These are phyloP conservation scores for Erithacus rubecula DNA, from an alignment of 2,797 vertebrate species.

Conservation along the genomic window DNA sequence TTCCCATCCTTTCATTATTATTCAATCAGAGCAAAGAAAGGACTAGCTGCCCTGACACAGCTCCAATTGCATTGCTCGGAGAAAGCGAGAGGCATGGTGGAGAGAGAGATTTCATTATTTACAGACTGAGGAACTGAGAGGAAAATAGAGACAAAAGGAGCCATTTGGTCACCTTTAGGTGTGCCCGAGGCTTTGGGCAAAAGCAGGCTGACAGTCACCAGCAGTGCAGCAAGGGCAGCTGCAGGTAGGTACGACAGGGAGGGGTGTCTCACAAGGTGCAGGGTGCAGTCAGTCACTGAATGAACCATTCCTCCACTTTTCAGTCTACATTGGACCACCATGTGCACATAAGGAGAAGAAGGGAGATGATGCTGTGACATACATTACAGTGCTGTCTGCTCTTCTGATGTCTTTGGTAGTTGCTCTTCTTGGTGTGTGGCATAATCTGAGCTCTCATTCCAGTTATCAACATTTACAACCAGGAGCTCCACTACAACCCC, in stretches of 20 bases:
- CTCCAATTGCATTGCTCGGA: slow-evolving; percentile 73
- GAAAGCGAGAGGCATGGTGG: slow-evolving; percentile 22
- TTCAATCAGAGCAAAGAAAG: slow-evolving; percentile 62
- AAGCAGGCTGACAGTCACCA: slow-evolving; percentile 43
- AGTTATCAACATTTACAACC: not conserved
- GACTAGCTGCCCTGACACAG: slow-evolving; percentile 71
- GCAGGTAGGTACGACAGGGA: not conserved
- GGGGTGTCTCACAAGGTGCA: slow-evolving; percentile 24
- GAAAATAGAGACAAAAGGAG: slow-evolving; percentile 57
- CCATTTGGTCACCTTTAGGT: slow-evolving; percentile 8
- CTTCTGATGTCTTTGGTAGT: not conserved
- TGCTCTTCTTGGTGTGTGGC: not conserved
- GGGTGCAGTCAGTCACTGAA: not conserved
- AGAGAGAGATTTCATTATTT: slow-evolving; percentile 76
- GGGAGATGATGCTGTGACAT: not conserved
- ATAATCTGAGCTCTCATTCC: not conserved
- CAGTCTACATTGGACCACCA: slow-evolving; percentile 39
- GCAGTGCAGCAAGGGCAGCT: slow-evolving; percentile 24
- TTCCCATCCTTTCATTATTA: slow-evolving; percentile 73
- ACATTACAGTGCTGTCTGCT: not conserved
- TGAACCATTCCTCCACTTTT: slow-evolving; percentile 30
- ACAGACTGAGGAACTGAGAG: slow-evolving; percentile 60
- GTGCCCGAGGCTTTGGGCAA: slow-evolving; percentile 51
- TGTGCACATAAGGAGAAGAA: not conserved
- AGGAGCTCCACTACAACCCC: not conserved